Base-by-base conservation (phyloP, 2,888 invertebrate species). In the Epinotia demarniana region DNA sequence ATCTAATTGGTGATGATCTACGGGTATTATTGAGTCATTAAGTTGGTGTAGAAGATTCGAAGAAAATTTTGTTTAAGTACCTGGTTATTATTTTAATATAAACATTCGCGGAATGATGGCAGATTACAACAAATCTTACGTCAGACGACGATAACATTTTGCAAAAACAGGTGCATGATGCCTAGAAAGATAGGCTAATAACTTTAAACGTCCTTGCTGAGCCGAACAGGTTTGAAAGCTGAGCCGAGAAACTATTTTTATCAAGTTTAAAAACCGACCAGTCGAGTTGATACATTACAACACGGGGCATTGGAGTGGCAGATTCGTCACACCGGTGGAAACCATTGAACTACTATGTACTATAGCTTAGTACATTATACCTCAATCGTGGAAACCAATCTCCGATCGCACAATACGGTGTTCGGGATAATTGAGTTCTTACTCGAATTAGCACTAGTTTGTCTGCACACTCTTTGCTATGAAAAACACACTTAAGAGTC, bases 241-340 rank as follows among this genome's bases (percentile, higher is more conserved):
- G 19, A 39, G 46, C 39, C 19, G 13, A 58, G 23, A 69, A 60
- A 43, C 23, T 8, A 60, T 60, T 53, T 53, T 19, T 12, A 57
- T 43, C 57, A 57, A 39, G 73, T 68, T 67, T 39, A 8, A 55
- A 55, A 68, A 39, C 33, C 19, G 39, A 61, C 39, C 73, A 43
- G 67, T 73, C 53, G 43, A 57, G 67, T 73, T 49, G 43, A 73
- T 60, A 73, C 73, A 68, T 73, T 68, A 73, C n/a, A 27, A 39
- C 49, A 66, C 57, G 63, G 39, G 19, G 13, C 39, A 27, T 23
- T 19, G 18, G 58, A 61, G 39, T 39, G 27, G 9, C 68, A 23
- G 61, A 72, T 75, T 67, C 71, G 61, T 75, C 67, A 72, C 67
- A 33, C 53, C 33, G 46, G 0, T 63, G 27, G 58, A 66, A 66